phyloP scores from a whole-genome alignment of 1,140 invertebrate genomes.

The Drosophila orosa region DNA sequence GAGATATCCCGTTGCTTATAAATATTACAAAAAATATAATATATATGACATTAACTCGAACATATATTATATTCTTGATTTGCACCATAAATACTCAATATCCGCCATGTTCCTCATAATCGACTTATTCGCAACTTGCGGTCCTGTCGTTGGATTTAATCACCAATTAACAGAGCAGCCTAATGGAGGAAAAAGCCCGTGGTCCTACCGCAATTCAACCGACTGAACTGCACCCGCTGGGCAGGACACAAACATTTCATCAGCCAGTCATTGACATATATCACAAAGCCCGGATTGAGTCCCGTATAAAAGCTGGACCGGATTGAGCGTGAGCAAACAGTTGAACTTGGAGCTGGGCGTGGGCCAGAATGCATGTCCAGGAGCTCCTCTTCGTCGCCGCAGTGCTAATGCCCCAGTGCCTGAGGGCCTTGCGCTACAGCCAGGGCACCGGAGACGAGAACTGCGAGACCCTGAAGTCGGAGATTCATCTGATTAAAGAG shows the following conservation, averaged over 20 bases:
- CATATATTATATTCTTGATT: neutral
- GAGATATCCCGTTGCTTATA: too few species aligned
- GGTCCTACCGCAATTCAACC: conserved; percentile 64
- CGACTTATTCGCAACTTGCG: conserved; percentile 30
- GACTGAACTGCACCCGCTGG: conserved; percentile 43
- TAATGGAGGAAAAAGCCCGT: conserved; percentile 20
- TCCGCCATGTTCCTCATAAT: neutral
- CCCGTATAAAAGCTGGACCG: conserved; percentile 56
- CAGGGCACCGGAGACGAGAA: conserved; percentile 86
- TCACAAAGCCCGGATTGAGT: conserved; percentile 54
- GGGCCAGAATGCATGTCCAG: conserved; percentile 65
- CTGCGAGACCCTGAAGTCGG: conserved; percentile 91
- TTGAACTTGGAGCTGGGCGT: conserved; percentile 26
- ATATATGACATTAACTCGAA: too few species aligned
- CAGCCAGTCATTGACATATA: conserved; percentile 55
- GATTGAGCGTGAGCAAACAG: conserved; percentile 32
- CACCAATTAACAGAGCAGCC: conserved; percentile 59
- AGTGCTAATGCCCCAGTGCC: conserved; percentile 60
- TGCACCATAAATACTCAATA: conserved; percentile 4
- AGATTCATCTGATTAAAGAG: conserved; percentile 93
- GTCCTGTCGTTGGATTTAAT: conserved; percentile 71
- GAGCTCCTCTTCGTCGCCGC: conserved; percentile 60
- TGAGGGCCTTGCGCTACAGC: conserved; percentile 71
- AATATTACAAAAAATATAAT: neutral
- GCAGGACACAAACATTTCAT: conserved; percentile 71